These are phyloP conservation scores for Macropodus opercularis DNA, from an alignment of 2,797 vertebrate species.

Conservation along the genomic window DNA sequence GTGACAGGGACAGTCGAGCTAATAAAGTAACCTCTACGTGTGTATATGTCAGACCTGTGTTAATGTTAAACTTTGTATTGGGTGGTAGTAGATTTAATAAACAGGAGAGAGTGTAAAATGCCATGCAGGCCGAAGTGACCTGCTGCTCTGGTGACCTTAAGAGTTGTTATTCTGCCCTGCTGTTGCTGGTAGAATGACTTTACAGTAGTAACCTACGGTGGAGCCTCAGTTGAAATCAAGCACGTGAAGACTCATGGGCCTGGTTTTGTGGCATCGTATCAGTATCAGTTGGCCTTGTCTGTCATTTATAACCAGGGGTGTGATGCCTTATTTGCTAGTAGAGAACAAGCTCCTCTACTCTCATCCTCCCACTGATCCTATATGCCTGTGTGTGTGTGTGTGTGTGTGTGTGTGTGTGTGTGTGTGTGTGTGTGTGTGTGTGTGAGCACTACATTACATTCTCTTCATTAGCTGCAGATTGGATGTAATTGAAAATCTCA, in stretches of 20 bases:
- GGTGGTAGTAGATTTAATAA: too few relatives aligned
- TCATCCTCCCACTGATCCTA: constrained; percentile 37
- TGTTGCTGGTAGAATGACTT: background rate
- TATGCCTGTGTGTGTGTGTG: background rate
- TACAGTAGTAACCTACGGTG: constrained; percentile 3
- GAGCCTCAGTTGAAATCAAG: constrained; percentile 8
- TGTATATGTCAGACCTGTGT: too few relatives aligned
- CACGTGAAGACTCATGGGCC: constrained; percentile 8
- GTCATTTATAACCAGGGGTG: constrained; percentile 22
- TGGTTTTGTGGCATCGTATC: constrained; percentile 13
- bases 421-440: background rate
- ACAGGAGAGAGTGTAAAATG: too few relatives aligned
- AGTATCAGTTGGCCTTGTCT: constrained; percentile 24
- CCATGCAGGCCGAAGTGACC: background rate
- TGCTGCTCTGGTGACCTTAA: background rate
- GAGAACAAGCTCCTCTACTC: background rate
- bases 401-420: constrained; percentile 1
- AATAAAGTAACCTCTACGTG: too few relatives aligned
- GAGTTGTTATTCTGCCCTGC: background rate
- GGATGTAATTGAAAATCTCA: constrained; percentile 70
- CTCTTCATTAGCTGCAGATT: constrained; percentile 44
- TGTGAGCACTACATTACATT: background rate
- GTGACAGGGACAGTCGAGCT: background rate
- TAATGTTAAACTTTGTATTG: too few relatives aligned
- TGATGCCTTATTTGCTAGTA: background rate